Evolutionary conservation across 1,140 invertebrate genomes (phyloP), one percentile per base, ranked within the genome.

Genomic region (Stegodyphus mimosarum): DNA sequence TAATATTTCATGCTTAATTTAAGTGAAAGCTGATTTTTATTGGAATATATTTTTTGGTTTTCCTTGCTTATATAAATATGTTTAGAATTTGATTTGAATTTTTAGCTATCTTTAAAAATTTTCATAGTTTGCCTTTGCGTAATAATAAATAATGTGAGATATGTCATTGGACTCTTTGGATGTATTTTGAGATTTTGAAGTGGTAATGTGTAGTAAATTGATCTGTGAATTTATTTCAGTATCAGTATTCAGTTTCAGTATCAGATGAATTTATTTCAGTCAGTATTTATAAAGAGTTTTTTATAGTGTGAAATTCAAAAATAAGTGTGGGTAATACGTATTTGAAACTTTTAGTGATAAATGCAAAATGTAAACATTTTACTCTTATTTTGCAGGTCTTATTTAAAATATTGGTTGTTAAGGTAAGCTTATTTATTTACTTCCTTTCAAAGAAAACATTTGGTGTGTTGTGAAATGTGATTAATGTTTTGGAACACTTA

Each of bases 381-480:
- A 10, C 13, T 48, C 7, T 51, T 73, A 17, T 52, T 60, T 64
- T 73, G 11, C 52, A 81, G 69, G 69, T 81, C 69, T 15, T 63
- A 81, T 72, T 63, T 72, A 18, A 81, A 72, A 10, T 81, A 73
- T 64, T 81, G 69, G 70, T 60, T 81, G 50, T 33, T 72, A 11
- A 73, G 70, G 70, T 81, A 81, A 70, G 51, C 48, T 70, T n/a
- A 60, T 71, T 53, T 9, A 69, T 69, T 18, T 60, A 60, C 9
- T 5, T 60, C 9, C 55, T 10, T 9, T 60, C 15, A 15, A 10
- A 5, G 15, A 60, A 10, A 15, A 10, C 1, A 2, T 10, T 60
- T 15, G 15, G 2, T 10, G 2, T 60, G 1, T 60, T 15, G 55
- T 9, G 15, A 9, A 60, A 15, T 10, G 5, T 9, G 55, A 15